phyloP scores from a whole-genome alignment of 2,113 vertebrate species.

The Synchiropus splendidus region DNA sequence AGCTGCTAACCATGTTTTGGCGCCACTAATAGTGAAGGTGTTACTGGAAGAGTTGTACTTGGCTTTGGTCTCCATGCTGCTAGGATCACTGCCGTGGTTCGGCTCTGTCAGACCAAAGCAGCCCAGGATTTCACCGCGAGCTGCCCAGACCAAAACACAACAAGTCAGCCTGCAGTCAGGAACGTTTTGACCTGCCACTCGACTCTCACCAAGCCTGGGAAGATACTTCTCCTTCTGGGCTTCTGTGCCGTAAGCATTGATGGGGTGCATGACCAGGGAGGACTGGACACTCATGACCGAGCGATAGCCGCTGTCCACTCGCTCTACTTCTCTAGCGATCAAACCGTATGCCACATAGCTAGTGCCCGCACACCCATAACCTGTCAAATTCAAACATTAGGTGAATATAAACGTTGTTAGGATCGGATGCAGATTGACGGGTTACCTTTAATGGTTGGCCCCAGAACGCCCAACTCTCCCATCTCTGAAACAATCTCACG shows the following conservation, averaged over 20 bases:
- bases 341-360: conserved; percentile 86
- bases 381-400: conserved; percentile 44
- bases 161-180: too few relatives aligned
- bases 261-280: conserved; percentile 88
- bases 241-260: conserved; percentile 78
- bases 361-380: conserved; percentile 83
- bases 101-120: conserved; percentile 86
- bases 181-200: too few relatives aligned
- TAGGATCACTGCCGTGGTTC: conserved; percentile 82
- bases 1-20: conserved; percentile 76
- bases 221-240: conserved; percentile 83
- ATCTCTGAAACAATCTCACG: conserved; percentile 82
- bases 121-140: conserved; percentile 77
- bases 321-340: conserved; percentile 80
- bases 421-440: too few relatives aligned
- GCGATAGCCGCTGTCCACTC: conserved; percentile 85
- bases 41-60: conserved; percentile 61
- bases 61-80: conserved; percentile 79
- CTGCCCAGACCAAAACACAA: conserved; percentile 37
- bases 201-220: conserved; percentile 79
- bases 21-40: conserved; percentile 72
- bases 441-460: conserved; percentile 81
- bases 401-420: too few relatives aligned
- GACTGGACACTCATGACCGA: conserved; percentile 91
- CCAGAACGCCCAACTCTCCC: conserved; percentile 81